Conservation (phyloP, 2,113 vertebrate genomes). For the Varanus komodoensis region DNA sequence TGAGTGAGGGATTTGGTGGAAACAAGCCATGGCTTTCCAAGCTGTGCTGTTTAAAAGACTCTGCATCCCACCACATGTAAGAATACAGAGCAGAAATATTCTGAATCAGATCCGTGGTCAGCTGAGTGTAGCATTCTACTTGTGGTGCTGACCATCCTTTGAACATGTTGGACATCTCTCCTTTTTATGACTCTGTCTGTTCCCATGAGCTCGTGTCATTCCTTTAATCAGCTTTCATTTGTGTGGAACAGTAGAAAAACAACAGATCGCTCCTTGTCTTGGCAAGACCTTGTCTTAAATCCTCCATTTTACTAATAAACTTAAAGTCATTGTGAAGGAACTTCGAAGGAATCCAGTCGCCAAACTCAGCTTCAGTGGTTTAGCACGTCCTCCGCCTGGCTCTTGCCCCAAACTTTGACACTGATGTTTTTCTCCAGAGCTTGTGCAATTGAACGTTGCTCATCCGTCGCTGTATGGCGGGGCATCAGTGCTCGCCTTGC, state of each 20-base stretch:
- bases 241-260: neutral
- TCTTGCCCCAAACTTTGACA: rapidly evolving
- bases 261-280: neutral
- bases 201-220: neutral
- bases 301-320: neutral
- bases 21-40: neutral
- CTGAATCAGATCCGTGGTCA: neutral
- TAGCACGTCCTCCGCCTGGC: neutral
- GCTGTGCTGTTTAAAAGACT: neutral
- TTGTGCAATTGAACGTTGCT: slow-evolving; percentile 4
- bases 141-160: neutral
- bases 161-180: neutral
- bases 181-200: slow-evolving; percentile 5
- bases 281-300: neutral
- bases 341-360: neutral
- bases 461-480: neutral
- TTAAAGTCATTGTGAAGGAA: neutral
- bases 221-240: neutral
- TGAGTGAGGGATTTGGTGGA: neutral
- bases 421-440: rapidly evolving
- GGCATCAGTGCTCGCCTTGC: neutral
- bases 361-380: neutral
- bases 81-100: neutral
- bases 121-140: neutral
- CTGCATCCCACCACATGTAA: neutral